These are phyloP conservation scores for Tachuris rubrigastra DNA, from an alignment of 2,113 vertebrate genomes.

Conservation along the genomic window DNA sequence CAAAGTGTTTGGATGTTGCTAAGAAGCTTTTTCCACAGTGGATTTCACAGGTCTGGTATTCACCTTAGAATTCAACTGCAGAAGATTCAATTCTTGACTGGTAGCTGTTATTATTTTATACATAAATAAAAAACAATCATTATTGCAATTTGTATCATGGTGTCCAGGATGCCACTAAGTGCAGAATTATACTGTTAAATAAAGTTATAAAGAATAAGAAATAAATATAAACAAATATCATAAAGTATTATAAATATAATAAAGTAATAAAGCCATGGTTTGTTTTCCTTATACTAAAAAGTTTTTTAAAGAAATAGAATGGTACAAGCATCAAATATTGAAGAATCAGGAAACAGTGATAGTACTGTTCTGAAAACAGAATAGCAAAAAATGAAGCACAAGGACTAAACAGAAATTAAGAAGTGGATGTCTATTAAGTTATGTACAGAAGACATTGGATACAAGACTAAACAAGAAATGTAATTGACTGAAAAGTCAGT, in stretches of 20 bases:
- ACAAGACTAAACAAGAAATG: neutral
- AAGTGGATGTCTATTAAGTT: neutral
- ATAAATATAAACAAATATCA: neutral
- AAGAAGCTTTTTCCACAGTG: neutral
- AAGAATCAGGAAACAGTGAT: neutral
- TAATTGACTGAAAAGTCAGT: neutral
- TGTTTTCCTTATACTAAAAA: neutral
- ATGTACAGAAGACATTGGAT: neutral
- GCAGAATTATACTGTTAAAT: neutral
- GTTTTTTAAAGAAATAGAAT: neutral
- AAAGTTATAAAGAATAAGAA: neutral
- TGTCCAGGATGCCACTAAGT: neutral
- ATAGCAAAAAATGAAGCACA: neutral
- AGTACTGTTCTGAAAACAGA: neutral
- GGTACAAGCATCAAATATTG: neutral
- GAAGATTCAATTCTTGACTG: neutral
- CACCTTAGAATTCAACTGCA: neutral
- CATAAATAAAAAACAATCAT: neutral
- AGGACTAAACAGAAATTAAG: neutral
- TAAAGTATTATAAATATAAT: neutral
- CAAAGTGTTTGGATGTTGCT: neutral
- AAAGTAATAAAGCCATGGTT: neutral
- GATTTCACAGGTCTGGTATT: neutral
- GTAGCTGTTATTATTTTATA: neutral
- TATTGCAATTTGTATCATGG: neutral